Percentiles rank a stretch among this genome's conserved stretches.
Evolutionary conservation across 2,113 vertebrate species (phyloP).

Genomic region (Ursus arctos): DNA sequence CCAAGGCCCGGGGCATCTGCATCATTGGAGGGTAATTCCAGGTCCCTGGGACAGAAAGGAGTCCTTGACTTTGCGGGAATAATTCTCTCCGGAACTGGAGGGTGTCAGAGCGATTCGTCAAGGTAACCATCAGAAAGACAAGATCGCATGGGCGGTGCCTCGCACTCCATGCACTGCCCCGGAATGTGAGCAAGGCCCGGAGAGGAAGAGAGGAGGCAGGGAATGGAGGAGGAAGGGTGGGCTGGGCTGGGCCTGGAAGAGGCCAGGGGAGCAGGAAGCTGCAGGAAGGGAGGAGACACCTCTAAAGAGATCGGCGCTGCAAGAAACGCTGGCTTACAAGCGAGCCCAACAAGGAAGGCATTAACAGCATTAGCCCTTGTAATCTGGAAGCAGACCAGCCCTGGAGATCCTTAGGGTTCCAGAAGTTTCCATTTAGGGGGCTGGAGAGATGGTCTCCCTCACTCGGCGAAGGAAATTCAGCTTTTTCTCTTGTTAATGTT

Average conservation of each 20-base stretch:
- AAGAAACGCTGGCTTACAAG: neutral
- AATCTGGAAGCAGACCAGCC: neutral
- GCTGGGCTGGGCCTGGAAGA: neutral
- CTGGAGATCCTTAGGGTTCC: neutral
- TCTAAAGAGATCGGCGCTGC: neutral
- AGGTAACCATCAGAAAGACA: slow-evolving; percentile 72
- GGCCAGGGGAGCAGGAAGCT: accelerated
- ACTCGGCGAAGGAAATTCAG: neutral
- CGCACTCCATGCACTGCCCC: neutral
- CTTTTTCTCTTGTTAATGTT: neutral
- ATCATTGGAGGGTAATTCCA: slow-evolving; percentile 79
- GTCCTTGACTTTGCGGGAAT: slow-evolving; percentile 68
- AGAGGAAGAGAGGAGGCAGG: accelerated
- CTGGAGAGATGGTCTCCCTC: neutral
- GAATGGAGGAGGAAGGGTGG: neutral
- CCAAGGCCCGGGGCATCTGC: slow-evolving; percentile 21
- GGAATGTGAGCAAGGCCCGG: accelerated
- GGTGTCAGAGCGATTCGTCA: slow-evolving; percentile 80
- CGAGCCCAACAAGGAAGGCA: neutral
- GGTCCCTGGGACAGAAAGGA: slow-evolving; percentile 64
- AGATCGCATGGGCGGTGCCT: neutral
- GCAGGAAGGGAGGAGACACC: neutral
- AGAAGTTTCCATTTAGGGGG: neutral
- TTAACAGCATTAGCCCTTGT: neutral
- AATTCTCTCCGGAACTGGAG: slow-evolving; percentile 77